Evolutionary conservation across 1,140 invertebrate genomes (phyloP).

Genomic region (Cydia pomonella): DNA sequence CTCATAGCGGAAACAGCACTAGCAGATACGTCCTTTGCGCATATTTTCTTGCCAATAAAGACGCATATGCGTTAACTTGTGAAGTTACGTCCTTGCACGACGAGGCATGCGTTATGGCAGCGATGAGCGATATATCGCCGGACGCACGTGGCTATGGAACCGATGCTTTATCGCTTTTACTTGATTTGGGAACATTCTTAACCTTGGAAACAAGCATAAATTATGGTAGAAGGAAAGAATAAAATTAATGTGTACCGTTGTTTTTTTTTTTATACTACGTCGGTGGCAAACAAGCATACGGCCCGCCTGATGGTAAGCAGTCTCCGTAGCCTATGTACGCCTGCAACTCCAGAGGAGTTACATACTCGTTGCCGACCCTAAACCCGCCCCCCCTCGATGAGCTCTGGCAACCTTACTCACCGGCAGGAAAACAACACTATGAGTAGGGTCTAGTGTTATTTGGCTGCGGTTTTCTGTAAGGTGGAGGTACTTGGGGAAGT

Average conservation of each 20-base stretch:
- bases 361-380: too few species aligned
- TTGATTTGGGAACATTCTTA: conserved; percentile 4
- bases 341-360: too few species aligned
- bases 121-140: conserved; percentile 8
- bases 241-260: neutral
- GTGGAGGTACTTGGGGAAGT: too few species aligned
- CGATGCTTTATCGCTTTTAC: neutral
- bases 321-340: too few species aligned
- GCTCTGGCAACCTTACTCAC: too few species aligned
- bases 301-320: too few species aligned
- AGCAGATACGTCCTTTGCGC: conserved; percentile 1
- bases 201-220: neutral
- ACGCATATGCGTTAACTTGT: neutral
- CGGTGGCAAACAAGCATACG: too few species aligned
- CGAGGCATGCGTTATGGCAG: neutral
- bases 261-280: too few species aligned
- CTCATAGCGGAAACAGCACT: neutral
- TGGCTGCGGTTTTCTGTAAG: too few species aligned
- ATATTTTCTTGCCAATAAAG: neutral
- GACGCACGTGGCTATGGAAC: conserved; percentile 3
- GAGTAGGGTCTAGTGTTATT: too few species aligned
- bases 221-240: neutral
- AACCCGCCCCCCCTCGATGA: too few species aligned
- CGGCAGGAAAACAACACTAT: too few species aligned
- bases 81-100: neutral